Evolutionary conservation across 2,797 vertebrate species (phyloP).

Genomic region (Graptemys geographica): DNA sequence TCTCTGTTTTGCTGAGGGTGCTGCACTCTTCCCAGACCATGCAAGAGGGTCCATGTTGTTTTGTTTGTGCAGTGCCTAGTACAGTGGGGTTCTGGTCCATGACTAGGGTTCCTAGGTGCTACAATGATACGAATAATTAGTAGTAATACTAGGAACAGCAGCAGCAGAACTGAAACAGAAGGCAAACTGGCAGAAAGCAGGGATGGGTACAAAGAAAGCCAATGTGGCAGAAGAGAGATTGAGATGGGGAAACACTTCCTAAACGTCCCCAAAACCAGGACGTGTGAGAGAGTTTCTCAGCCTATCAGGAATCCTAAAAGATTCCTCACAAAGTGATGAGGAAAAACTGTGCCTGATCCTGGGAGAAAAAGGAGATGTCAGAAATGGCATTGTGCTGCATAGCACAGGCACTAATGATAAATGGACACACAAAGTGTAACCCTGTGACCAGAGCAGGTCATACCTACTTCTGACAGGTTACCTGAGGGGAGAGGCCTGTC

Average conservation of each 20-base stretch:
- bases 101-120: constrained; percentile 16
- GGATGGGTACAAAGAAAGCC: not conserved
- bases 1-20: constrained; percentile 19
- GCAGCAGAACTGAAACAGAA: not conserved
- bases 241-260: not conserved
- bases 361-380: not conserved
- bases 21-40: not conserved
- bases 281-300: not conserved
- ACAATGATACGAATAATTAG: constrained; percentile 22
- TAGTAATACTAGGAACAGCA: not conserved
- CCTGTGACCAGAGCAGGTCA: not conserved
- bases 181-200: not conserved
- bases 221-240: not conserved
- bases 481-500: not conserved
- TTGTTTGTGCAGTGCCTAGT: not conserved
- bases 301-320: not conserved
- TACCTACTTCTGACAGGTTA: not conserved
- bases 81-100: constrained; percentile 3
- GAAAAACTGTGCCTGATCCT: not conserved
- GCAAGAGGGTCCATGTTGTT: not conserved
- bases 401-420: not conserved
- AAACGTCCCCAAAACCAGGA: rapidly evolving
- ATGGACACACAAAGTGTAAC: not conserved
- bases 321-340: not conserved
- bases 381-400: not conserved